Evolutionary conservation across 1,140 invertebrate species (phyloP).

Genomic region (Drosophila pseudoobscura): DNA sequence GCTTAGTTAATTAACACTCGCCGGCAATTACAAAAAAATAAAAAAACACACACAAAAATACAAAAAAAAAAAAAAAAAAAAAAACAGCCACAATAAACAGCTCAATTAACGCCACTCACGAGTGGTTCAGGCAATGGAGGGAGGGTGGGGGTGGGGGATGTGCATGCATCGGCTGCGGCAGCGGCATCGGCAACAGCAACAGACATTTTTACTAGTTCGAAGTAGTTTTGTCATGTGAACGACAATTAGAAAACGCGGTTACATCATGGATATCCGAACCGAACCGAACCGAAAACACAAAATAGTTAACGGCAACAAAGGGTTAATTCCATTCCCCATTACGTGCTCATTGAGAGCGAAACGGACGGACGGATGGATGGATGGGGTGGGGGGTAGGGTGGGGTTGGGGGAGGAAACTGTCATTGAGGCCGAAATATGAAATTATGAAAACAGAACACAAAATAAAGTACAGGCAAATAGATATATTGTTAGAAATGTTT

Average conservation of each 20-base stretch:
- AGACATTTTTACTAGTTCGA: slow-evolving; percentile 60
- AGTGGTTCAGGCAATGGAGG: slow-evolving; percentile 6
- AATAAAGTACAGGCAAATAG: not conserved
- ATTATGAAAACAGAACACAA: not conserved
- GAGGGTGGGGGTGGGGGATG: not conserved
- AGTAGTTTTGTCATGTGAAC: slow-evolving; percentile 74
- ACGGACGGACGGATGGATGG: slow-evolving; percentile 5
- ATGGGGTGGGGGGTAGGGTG: too few species aligned
- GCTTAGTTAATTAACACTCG: slow-evolving; percentile 67
- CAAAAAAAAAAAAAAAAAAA: slow-evolving; percentile 19
- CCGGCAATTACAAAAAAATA: slow-evolving; percentile 43
- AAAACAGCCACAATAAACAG: slow-evolving; percentile 68
- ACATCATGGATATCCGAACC: slow-evolving; percentile 59
- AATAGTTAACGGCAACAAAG: slow-evolving; percentile 27
- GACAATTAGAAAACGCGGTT: slow-evolving; percentile 64
- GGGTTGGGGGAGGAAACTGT: slow-evolving; percentile 15
- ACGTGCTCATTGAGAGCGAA: slow-evolving; percentile 48
- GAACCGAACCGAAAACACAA: not conserved
- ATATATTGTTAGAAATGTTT: slow-evolving; percentile 34
- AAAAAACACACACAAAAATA: slow-evolving; percentile 21
- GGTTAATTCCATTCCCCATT: slow-evolving; percentile 48
- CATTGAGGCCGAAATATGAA: slow-evolving; percentile 11
- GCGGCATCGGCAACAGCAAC: slow-evolving; percentile 34
- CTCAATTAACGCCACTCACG: slow-evolving; percentile 76
- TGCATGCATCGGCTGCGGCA: slow-evolving; percentile 63